Base-by-base conservation (phyloP, 2,113 vertebrate genomes). In the Coreoperca whiteheadi region DNA sequence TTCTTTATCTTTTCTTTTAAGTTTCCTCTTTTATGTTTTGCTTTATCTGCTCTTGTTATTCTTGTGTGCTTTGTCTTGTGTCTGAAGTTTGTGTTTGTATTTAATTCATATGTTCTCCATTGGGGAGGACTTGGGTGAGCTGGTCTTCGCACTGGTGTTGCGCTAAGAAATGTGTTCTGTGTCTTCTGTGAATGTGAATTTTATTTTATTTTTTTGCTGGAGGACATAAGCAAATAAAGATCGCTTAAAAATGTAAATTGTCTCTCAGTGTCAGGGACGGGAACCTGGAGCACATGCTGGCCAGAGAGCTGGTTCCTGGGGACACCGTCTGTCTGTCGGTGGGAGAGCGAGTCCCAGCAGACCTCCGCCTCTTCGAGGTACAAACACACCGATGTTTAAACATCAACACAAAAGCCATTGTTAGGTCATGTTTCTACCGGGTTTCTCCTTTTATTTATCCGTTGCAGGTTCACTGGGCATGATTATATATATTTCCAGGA, bases 341-440 rank as follows among this genome's bases (percentile, higher is more conserved):
- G 69, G 98, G 98, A 37, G 98, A 99, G 94, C 96, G 97, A 87
- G 98, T 99, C 85, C 98, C 98, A 3, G 98, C 98, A 32, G 98
- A 99, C 90, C 95, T 99, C 8, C 96, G 98, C 0, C 94, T 99
- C 9, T 99, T 97, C 56, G 98, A 99, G 97, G 98, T 99, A 69
- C 20, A 50, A 8, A 37, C n/a, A 15, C 32, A 60, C 25, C 0
- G 5, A 4, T 41, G 41, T 48, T 57, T 41, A 14, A 23, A 15
- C 46, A 23, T 34, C 32, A 16, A 23, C 12, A 14, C 12, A 28
- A 23, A 23, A 8, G 12, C 73, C 14, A 10, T 50, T 23, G 37
- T 34, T 37, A 2, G 41, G 16, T 0, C 11, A 12, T 61, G 28
- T 63, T 48, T 37, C 30, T 15, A 6, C 34, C 3, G 21, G 8